Base-by-base conservation (phyloP, 2,113 vertebrate genomes). In the Apodemus sylvaticus region DNA sequence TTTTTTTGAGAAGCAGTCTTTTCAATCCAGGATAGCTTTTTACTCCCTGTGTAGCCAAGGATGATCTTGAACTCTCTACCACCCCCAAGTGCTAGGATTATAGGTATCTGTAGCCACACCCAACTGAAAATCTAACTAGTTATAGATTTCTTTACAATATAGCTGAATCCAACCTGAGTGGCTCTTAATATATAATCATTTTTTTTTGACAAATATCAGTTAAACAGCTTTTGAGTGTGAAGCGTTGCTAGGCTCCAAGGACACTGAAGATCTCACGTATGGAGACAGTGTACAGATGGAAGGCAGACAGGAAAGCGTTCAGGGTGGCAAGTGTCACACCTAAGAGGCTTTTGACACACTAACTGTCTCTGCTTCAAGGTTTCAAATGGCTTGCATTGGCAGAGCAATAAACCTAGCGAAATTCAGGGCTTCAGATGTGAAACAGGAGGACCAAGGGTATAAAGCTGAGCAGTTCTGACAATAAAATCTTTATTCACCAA, bases 331-430 rank as follows among this genome's bases (percentile, higher is more conserved):
- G 20, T 42, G 31, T 42, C 39, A 88, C 12, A 85, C 0, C 36
- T 53, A 71, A 70, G 74, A 95, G 89, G 83, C 24, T 39, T 89
- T 39, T 95, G 77, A 77, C 68, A 66, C 45, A 36, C 60, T 92
- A 91, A 86, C 24, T 29, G 53, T 86, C 7, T 24, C 45, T 71
- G n/a, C 42, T 91, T 89, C 55, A 90, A 68, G 6, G 86, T 92
- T 90, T 93, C 39, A 92, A 85, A 93, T 85, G 76, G 12, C 34
- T 64, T 70, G 8, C 42, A 78, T 64, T 91, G 93, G 92, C 0
- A 62, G 34, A n/a, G 87, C 76, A 82, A 48, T 13, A 16, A 90
- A 81, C 14, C 42, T 96, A 90, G 26, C n/a, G 53, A 81, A 66
- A 39, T 60, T 1, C 22, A 92, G 66, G 36, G 36, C 17, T 58